Evolutionary conservation across 2,888 invertebrate species (phyloP), one percentile per base, ranked within the genome.

Genomic region (Lithophane ornitopus): DNA sequence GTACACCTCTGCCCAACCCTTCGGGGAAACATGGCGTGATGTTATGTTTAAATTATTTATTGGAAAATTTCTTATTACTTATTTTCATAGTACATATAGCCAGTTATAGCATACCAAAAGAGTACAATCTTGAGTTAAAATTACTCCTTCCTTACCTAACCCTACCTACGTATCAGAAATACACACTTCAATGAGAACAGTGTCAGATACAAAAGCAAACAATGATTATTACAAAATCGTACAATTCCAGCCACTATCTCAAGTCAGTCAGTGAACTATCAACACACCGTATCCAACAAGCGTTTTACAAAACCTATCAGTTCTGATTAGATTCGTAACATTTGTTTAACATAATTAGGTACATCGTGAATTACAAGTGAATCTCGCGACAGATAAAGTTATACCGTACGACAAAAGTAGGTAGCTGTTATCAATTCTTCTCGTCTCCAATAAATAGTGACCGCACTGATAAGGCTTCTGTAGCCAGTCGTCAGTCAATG

Each of bases 381-480:
- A 85, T 82, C 88, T 90, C 84, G 79, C 80, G 87, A 89, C 88
- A 89, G 82, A 87, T 85, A 85, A 68, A 46, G 59, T 77, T 76
- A 70, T 72, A 68, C 67, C 65, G 76, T 84, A 75, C 73, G 78
- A 70, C 79, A 78, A 71, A 79, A 11, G 49, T 80, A 16, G 9
- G 49, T 80, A 16, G 9, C 79, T 69, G 79, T 89, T 91, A 90
- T 92, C 90, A 88, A 82, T 82, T 89, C 84, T 87, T 88, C 89
- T 88, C 85, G 81, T 81, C 87, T 88, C 90, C 91, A 91, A 88
- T 91, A 90, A 89, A 89, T 91, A 91, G 88, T 90, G 88, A 86
- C 84, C 84, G 85, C 61, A 66, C 78, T 70, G 91, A 91, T 91
- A 90, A 90, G 88, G 87, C 67, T 85, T 88, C 87, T 82, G 81